Percentiles rank a stretch among this genome's conserved stretches.
Evolutionary conservation across 2,797 vertebrate genomes (phyloP).

Genomic region (Ara ararauna): DNA sequence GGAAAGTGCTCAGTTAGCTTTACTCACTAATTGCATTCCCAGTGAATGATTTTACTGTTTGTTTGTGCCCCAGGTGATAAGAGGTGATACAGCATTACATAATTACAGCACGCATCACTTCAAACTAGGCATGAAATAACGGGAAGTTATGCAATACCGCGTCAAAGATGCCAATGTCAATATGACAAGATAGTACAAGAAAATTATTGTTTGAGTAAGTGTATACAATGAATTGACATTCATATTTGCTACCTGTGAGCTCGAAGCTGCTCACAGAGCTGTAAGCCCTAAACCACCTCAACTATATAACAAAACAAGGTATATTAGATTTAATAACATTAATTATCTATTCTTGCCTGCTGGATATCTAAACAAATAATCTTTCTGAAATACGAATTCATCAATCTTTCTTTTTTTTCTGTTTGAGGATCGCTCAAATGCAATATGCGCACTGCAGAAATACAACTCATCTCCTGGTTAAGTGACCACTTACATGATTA

Average conservation of each 20-base stretch:
- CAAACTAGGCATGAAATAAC: neutral
- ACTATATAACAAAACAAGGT: neutral
- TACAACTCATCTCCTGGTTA: neutral
- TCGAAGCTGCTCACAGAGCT: neutral
- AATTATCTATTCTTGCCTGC: neutral
- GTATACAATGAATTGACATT: neutral
- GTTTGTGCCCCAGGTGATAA: neutral
- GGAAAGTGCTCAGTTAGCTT: slow-evolving; percentile 14
- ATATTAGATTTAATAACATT: neutral
- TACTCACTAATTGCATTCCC: neutral
- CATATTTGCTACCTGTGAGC: neutral
- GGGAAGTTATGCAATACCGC: neutral
- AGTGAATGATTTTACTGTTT: neutral
- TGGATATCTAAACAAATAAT: neutral
- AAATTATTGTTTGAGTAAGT: neutral
- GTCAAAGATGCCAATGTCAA: neutral
- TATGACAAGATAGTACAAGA: neutral
- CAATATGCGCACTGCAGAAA: neutral
- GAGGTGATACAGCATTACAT: neutral
- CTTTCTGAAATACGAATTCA: neutral
- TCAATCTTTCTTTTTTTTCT: neutral
- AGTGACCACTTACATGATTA: neutral
- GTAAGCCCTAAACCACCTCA: neutral
- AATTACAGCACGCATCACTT: neutral
- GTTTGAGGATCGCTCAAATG: neutral